Conservation (phyloP, 2,113 vertebrate genomes). For the Paramormyrops kingsleyae region DNA sequence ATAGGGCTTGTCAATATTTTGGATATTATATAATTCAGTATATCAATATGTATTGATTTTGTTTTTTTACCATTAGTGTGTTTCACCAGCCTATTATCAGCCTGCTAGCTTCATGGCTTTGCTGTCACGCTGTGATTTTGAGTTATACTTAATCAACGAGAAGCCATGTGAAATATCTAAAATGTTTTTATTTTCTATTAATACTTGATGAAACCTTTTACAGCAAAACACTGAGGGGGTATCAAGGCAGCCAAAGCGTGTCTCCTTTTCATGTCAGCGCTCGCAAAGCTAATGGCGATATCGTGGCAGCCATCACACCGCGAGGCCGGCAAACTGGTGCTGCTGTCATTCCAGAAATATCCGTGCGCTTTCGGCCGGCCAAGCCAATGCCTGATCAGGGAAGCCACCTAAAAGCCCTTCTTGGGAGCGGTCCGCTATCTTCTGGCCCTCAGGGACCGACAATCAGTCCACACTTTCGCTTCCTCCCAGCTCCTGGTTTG, state of each 20-base stretch:
- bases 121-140: background rate
- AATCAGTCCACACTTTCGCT: background rate
- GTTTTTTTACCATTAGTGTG: background rate
- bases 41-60: background rate
- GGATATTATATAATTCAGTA: conserved; percentile 8
- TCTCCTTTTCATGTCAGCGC: background rate
- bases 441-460: background rate
- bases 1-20: background rate
- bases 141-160: background rate
- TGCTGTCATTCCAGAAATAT: background rate
- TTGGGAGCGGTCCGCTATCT: background rate
- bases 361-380: background rate
- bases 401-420: background rate
- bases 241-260: background rate
- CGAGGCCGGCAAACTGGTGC: background rate
- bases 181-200: background rate
- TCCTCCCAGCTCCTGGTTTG: background rate
- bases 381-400: background rate
- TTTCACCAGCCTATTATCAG: background rate
- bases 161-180: background rate
- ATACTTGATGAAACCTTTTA: background rate
- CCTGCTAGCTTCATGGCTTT: background rate
- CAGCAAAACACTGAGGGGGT: background rate
- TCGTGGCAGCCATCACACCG: background rate
- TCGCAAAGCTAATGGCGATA: background rate